Base-by-base conservation (phyloP, 2,797 vertebrate species). In the Odontamblyopus rebecca region DNA sequence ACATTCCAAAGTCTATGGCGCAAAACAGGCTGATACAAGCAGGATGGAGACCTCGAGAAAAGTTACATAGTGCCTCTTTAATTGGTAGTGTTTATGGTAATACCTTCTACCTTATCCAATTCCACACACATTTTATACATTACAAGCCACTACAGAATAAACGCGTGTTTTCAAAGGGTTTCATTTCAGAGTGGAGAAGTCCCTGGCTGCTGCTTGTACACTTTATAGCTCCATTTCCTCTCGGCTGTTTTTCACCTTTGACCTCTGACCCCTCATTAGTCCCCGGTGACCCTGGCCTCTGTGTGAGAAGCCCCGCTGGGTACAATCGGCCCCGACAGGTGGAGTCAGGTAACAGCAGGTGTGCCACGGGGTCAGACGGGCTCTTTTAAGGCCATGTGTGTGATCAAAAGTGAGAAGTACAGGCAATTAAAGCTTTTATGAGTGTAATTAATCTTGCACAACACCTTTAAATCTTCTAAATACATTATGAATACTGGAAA, bases 291-390 rank as follows among this genome's bases (percentile, higher is more conserved):
- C 81, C 74, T 84, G 76, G 88, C 69, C 83, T 69, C 74, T 35
- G 76, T 60, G 66, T 6, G 15, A 27, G 67, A 66, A 69, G 56
- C 19, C 75, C 73, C 6, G 67, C 30, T 30, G 71, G 66, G 53
- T 5, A 60, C 48, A 67, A 18, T 13, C 27, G 61, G 73, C 67
- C 61, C 74, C 64, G 73, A 66, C 81, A 86, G 68, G 54, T 56
- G 54, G 54, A 12, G 8, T 85, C 82, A 82, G 81, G 79, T 89
- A 69, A 78, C 78, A 75, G 75, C 81, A 86, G 84, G 88, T 83
- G 86, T 85, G 84, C 70, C 59, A 57, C 56, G 15, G 26, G 57
- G 54, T 56, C 54, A 56, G n/a, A 23, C 53, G 3, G 53, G 19
- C 44, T 48, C 44, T 48, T 48, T 48, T 15, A 48, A 48, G 44